Percentiles rank a stretch among this genome's conserved stretches.
Conservation (phyloP, 2,888 invertebrate genomes). For the Ferrisia virgata region DNA sequence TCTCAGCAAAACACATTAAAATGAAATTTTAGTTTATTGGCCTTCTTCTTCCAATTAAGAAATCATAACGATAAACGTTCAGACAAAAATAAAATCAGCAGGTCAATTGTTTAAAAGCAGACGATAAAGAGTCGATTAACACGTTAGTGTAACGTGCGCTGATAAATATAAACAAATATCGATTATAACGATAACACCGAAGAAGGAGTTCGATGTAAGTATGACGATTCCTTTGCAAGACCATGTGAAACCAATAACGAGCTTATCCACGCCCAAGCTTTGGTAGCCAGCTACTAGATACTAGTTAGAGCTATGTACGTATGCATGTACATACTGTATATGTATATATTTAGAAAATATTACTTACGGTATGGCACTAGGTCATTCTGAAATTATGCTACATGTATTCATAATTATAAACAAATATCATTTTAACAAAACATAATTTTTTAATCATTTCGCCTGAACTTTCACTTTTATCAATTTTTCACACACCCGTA, state of each 20-base stretch:
- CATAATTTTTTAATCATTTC: neutral
- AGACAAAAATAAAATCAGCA: conserved; percentile 16
- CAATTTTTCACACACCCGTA: conserved; percentile 1
- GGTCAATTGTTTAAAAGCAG: conserved; percentile 26
- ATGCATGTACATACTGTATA: too few species aligned
- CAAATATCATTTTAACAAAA: neutral
- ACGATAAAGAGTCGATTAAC: conserved; percentile 28
- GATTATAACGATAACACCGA: neutral
- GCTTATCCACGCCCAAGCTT: neutral
- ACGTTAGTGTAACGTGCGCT: conserved; percentile 16
- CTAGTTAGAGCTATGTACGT: too few species aligned
- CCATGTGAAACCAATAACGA: neutral
- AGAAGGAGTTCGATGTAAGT: neutral
- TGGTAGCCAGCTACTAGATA: too few species aligned
- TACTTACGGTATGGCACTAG: neutral
- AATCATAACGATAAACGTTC: conserved; percentile 13
- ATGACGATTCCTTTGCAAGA: neutral
- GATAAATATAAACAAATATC: conserved; percentile 31
- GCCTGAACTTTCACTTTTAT: conserved; percentile 5
- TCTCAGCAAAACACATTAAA: conserved; percentile 30
- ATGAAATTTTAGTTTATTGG: conserved; percentile 32
- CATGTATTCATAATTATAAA: too few species aligned
- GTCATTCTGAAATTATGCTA: neutral
- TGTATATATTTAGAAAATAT: neutral
- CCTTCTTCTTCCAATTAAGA: conserved; percentile 33